Evolutionary conservation across 2,113 vertebrate genomes (phyloP).

Genomic region (Barbus barbus): DNA sequence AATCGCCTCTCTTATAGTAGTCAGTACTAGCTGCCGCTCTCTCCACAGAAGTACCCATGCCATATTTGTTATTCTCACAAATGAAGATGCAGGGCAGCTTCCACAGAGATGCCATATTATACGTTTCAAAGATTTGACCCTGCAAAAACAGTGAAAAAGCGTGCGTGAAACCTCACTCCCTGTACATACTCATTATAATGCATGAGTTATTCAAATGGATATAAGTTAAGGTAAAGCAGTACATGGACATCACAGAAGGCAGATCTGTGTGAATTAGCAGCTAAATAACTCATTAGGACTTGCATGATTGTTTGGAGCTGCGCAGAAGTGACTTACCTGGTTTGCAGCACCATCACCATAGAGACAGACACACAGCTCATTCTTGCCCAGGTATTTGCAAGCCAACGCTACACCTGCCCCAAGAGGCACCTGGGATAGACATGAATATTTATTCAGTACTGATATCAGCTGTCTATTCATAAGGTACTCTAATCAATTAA

Average conservation of each 20-base stretch:
- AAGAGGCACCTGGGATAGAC: slow-evolving; percentile 83
- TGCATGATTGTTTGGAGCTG: too few relatives aligned
- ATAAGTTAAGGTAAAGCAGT: neutral
- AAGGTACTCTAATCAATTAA: slow-evolving; percentile 55
- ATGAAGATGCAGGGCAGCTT: slow-evolving; percentile 91
- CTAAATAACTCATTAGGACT: too few relatives aligned
- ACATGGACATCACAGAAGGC: neutral
- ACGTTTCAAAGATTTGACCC: slow-evolving; percentile 82
- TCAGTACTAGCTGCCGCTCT: slow-evolving; percentile 89
- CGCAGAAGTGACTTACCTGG: slow-evolving; percentile 74
- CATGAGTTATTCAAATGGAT: neutral
- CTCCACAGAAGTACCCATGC: slow-evolving; percentile 89
- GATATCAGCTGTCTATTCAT: neutral
- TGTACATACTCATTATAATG: neutral
- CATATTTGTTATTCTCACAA: slow-evolving; percentile 94
- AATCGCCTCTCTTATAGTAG: slow-evolving; percentile 89
- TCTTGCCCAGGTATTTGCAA: slow-evolving; percentile 87
- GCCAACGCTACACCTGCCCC: slow-evolving; percentile 92
- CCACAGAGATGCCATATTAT: slow-evolving; percentile 95
- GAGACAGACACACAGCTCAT: slow-evolving; percentile 85
- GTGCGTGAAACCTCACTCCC: too few relatives aligned
- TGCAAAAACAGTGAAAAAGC: slow-evolving; percentile 2
- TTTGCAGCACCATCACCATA: slow-evolving; percentile 97
- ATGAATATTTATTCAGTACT: neutral
- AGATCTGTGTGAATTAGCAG: neutral